These are phyloP conservation scores for Aquatica leii DNA, from an alignment of 2,888 invertebrate genomes.

Conservation along the genomic window DNA sequence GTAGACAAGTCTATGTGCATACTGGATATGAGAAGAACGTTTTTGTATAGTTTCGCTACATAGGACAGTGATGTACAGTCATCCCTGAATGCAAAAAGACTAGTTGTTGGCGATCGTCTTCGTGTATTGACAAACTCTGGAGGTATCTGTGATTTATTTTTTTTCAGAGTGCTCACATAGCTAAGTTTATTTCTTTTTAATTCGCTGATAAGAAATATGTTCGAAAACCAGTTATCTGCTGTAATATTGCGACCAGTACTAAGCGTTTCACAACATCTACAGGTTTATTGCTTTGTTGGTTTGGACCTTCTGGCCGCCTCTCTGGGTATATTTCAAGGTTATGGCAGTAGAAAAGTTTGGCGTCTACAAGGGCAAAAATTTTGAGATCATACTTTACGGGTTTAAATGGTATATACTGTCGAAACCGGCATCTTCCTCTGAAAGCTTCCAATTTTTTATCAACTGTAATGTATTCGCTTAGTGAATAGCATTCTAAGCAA, in stretches of 20 bases:
- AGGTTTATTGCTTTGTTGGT: not conserved
- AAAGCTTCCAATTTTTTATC: not conserved
- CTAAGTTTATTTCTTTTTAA: not conserved
- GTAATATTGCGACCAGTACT: too few relatives aligned
- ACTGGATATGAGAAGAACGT: not conserved
- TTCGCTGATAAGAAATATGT: too few relatives aligned
- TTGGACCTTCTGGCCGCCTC: not conserved
- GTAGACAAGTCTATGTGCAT: not conserved
- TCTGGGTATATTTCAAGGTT: not conserved
- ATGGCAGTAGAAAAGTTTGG: too few relatives aligned
- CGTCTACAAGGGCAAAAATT: not conserved
- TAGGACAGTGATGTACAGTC: not conserved
- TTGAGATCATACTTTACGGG: not conserved
- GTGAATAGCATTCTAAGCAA: not conserved
- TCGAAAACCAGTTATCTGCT: too few relatives aligned
- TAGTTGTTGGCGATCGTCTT: not conserved
- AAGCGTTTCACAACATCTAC: too few relatives aligned
- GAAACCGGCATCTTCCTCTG: not conserved
- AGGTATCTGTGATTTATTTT: not conserved
- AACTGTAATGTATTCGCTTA: not conserved
- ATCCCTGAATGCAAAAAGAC: too few relatives aligned
- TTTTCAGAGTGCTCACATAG: too few relatives aligned
- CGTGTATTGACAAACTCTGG: not conserved
- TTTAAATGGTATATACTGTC: not conserved
- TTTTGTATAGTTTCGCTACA: not conserved